Evolutionary conservation across 1,140 invertebrate species (phyloP).

Genomic region (Arctopsyche grandis): DNA sequence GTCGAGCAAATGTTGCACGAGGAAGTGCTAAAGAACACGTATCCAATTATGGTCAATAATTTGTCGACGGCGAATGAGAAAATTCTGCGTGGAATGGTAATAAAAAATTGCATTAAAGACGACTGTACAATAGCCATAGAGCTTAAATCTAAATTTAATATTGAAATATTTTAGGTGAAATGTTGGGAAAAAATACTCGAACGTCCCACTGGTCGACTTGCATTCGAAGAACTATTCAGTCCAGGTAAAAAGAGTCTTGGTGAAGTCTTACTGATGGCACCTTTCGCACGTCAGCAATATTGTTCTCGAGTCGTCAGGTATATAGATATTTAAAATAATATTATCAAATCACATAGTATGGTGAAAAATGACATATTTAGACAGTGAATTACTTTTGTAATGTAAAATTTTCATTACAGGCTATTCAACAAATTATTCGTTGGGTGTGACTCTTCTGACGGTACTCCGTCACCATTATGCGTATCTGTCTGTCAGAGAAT

Average conservation of each 20-base stretch:
- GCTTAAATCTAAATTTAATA: too few species aligned
- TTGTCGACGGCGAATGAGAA: constrained; percentile 62
- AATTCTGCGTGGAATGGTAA: constrained; percentile 62
- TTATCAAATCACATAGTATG: too few species aligned
- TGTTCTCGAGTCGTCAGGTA: constrained; percentile 74
- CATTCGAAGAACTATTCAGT: constrained; percentile 84
- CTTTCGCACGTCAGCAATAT: constrained; percentile 72
- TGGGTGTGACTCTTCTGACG: constrained; percentile 58
- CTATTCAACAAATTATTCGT: constrained; percentile 64
- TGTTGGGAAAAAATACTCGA: constrained; percentile 89
- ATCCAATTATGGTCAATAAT: constrained; percentile 61
- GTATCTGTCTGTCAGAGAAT: constrained; percentile 55
- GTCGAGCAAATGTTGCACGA: constrained; percentile 63
- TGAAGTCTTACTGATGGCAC: constrained; percentile 79
- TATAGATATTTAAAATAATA: constrained; percentile 50
- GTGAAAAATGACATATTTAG: too few species aligned
- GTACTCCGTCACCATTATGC: constrained; percentile 60
- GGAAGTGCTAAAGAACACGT: constrained; percentile 62
- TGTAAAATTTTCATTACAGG: constrained; percentile 56
- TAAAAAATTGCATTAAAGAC: too few species aligned
- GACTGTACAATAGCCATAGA: too few species aligned
- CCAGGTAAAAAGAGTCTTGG: constrained; percentile 75
- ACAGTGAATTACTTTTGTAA: too few species aligned
- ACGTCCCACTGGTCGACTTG: constrained; percentile 79
- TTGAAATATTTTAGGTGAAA: constrained; percentile 64